Percentiles rank a stretch among this genome's conserved stretches.
phyloP scores from a whole-genome alignment of 2,797 vertebrate genomes.

The Heliangelus exortis region DNA sequence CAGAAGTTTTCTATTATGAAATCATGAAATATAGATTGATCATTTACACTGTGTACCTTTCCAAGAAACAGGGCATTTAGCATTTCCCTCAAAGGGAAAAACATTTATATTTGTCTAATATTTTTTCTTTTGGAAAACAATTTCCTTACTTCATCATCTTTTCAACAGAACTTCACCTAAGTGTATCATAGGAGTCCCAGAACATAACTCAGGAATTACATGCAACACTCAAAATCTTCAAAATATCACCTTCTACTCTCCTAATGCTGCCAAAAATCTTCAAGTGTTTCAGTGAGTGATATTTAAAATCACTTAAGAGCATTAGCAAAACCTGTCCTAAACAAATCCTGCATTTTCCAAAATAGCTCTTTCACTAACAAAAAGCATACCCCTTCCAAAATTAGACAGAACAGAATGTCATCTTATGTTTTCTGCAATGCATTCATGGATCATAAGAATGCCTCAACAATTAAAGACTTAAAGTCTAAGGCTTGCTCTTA shows the following conservation, averaged over 20 bases:
- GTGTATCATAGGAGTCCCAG: too few relatives aligned
- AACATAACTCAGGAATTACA: not conserved
- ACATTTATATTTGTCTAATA: not conserved
- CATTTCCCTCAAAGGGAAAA: not conserved
- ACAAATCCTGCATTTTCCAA: not conserved
- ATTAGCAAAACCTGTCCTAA: not conserved
- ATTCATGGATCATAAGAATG: not conserved
- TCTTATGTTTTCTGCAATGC: accelerated
- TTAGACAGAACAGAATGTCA: not conserved
- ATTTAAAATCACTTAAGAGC: not conserved
- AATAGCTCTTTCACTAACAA: not conserved
- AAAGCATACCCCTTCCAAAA: not conserved
- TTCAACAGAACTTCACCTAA: not conserved
- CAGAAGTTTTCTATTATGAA: not conserved
- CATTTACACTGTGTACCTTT: not conserved
- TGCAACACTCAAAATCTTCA: not conserved
- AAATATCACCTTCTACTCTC: not conserved
- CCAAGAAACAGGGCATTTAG: not conserved
- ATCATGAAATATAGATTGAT: not conserved
- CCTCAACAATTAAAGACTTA: too few relatives aligned
- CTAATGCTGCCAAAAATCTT: not conserved
- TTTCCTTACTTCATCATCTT: not conserved
- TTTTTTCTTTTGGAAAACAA: not conserved
- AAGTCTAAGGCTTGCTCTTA: too few relatives aligned
- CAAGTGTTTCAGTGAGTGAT: not conserved